Base-by-base conservation (phyloP, 2,888 invertebrate species). In the Lordiphosa fenestrarum region DNA sequence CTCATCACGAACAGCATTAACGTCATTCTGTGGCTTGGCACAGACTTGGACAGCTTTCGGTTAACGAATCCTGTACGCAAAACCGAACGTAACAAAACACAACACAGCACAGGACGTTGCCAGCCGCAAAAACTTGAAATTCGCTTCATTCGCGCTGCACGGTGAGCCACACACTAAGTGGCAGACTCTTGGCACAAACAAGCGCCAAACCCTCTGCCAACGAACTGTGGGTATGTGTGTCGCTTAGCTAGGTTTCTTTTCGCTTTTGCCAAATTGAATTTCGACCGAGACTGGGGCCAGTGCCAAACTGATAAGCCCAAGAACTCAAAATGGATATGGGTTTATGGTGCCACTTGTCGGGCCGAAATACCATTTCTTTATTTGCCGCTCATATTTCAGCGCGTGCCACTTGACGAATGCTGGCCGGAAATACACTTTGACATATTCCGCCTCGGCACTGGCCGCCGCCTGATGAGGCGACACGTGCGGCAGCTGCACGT, bases 1-100 rank as follows among this genome's bases (percentile, higher is more conserved):
- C 62, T 60, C 83, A 78, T 72, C 83, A 82, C 76, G 76, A 83
- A 80, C 73, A 66, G 63, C 65, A 73, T 83, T 73, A 76, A 65
- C 69, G 55, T 66, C 66, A 30, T 48, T 51, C 21, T 51, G 47
- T 47, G 44, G 44, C 33, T 44, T 44, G 33, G 30, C 30, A 30
- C 9, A 30, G 30, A 30, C 30, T 30, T 30, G 30, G 30, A 30
- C 30, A 30, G 30, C 9, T 3, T 9, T 30, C 0, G 30, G 30
- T 30, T 30, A 30, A 30, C 30, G 30, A 9, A 30, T 9, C 30
- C 9, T 30, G 30, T 30, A 30, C 58, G 60, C 42, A 59, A 59
- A 59, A 21, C 39, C 10, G 23, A 49, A 37, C 50, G 23, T 47
- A 53, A 36, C 51, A 39, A 21, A 42, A 23, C 55, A 44, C 15